Evolutionary conservation across 2,113 vertebrate species (phyloP).

Genomic region (Oceanodroma tethys): DNA sequence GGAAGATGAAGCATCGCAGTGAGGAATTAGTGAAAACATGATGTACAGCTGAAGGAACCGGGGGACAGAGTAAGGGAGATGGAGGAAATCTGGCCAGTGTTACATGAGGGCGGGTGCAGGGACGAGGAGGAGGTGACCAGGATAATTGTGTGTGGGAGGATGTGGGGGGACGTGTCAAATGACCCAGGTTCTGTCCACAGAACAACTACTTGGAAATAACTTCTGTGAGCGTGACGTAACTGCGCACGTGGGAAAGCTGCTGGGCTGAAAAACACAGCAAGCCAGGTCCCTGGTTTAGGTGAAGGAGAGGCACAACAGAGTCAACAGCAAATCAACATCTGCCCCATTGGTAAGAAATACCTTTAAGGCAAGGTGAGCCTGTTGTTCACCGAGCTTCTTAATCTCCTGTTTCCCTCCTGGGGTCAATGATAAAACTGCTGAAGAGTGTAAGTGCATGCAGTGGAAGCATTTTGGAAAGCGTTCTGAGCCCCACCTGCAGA

Average conservation of each 20-base stretch:
- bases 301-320: background rate
- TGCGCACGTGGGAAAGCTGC: rapidly evolving
- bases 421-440: background rate
- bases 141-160: background rate
- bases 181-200: background rate
- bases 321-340: background rate
- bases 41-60: background rate
- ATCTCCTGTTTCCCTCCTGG: background rate
- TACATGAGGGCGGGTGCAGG: rapidly evolving
- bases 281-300: background rate
- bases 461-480: background rate
- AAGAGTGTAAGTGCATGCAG: background rate
- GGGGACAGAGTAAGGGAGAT: background rate
- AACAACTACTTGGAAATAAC: background rate
- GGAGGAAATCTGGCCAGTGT: background rate
- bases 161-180: background rate
- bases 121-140: background rate
- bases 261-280: background rate
- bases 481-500: background rate
- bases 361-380: background rate
- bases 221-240: rapidly evolving
- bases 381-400: background rate
- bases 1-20: background rate
- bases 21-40: background rate
- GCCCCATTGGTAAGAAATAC: background rate